Percentiles rank a stretch among this genome's conserved stretches.
Conservation (phyloP, 2,888 invertebrate genomes). For the Sinohyriopsis cumingii region DNA sequence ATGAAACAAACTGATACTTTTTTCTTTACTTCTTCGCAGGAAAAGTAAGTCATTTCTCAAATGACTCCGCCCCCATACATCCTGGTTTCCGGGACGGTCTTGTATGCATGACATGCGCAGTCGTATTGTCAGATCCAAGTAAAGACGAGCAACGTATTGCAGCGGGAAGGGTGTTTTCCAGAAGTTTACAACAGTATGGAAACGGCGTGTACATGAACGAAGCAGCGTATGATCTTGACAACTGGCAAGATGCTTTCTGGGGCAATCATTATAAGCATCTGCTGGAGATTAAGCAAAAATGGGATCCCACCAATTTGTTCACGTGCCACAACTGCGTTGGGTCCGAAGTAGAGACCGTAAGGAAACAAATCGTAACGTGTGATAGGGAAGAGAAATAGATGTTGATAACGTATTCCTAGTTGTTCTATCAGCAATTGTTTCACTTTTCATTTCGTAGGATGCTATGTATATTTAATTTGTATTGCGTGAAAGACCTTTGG, state of each 20-base stretch:
- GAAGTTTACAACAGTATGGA: conserved; percentile 26
- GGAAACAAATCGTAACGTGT: too few relatives aligned
- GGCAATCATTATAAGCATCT: conserved; percentile 44
- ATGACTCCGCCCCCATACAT: conserved; percentile 9
- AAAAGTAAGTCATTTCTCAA: conserved; percentile 13
- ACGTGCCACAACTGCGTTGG: conserved; percentile 54
- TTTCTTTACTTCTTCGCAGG: too few relatives aligned
- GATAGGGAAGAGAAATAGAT: neutral
- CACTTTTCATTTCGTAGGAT: too few relatives aligned
- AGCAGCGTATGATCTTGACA: conserved; percentile 34
- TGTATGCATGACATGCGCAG: conserved; percentile 7
- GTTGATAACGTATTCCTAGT: too few relatives aligned
- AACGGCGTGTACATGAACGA: conserved; percentile 50
- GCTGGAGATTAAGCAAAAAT: conserved; percentile 41
- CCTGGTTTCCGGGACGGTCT: conserved; percentile 6
- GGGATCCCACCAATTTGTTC: conserved; percentile 50
- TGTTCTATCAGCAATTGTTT: too few relatives aligned
- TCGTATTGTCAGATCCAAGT: neutral
- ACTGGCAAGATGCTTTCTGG: conserved; percentile 55
- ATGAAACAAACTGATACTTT: too few relatives aligned
- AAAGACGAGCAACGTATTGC: conserved; percentile 1
- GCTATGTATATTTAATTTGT: too few relatives aligned
- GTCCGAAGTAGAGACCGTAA: conserved; percentile 19
- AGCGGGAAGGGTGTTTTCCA: conserved; percentile 10
- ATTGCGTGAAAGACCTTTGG: too few relatives aligned